A percentile compares a stretch with the other conserved stretches of the same genome.
Conservation (phyloP, 2,888 invertebrate species). For the Sturmia bella region DNA sequence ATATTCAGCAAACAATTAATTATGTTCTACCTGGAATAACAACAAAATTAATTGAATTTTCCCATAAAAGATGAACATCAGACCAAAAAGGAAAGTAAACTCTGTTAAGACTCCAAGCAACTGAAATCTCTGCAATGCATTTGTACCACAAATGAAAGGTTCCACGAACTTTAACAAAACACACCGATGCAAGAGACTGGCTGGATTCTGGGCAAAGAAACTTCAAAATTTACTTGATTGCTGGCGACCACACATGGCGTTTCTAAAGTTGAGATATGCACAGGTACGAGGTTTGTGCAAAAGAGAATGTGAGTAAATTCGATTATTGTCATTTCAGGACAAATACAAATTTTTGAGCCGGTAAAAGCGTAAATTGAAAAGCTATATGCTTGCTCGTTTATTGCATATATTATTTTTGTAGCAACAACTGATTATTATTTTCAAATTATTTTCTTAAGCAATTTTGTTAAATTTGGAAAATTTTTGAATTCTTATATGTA, state of each 20-base stretch:
- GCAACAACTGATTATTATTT: too few species aligned
- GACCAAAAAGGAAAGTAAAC: slow-evolving; percentile 27
- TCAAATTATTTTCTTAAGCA: too few species aligned
- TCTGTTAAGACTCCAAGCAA: slow-evolving; percentile 1
- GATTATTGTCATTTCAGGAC: too few species aligned
- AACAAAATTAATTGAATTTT: slow-evolving; percentile 72
- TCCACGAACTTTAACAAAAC: not conserved
- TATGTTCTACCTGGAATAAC: slow-evolving; percentile 69
- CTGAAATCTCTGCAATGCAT: slow-evolving; percentile 49
- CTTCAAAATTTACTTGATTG: slow-evolving; percentile 71
- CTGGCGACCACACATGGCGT: slow-evolving; percentile 72
- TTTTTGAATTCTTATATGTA: too few species aligned
- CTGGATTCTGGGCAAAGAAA: slow-evolving; percentile 8
- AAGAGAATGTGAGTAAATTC: too few species aligned
- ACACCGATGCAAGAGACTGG: not conserved
- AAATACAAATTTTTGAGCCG: too few species aligned
- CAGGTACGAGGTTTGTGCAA: too few species aligned
- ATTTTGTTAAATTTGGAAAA: too few species aligned
- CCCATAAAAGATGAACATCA: slow-evolving; percentile 51
- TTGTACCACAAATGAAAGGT: slow-evolving; percentile 35
- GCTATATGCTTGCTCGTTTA: too few species aligned
- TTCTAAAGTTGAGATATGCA: slow-evolving; percentile 36
- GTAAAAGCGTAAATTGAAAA: too few species aligned
- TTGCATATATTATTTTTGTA: too few species aligned
- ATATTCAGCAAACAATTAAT: slow-evolving; percentile 69